Conservation (phyloP, 2,888 invertebrate genomes). For the Lamellibrachia satsuma region DNA sequence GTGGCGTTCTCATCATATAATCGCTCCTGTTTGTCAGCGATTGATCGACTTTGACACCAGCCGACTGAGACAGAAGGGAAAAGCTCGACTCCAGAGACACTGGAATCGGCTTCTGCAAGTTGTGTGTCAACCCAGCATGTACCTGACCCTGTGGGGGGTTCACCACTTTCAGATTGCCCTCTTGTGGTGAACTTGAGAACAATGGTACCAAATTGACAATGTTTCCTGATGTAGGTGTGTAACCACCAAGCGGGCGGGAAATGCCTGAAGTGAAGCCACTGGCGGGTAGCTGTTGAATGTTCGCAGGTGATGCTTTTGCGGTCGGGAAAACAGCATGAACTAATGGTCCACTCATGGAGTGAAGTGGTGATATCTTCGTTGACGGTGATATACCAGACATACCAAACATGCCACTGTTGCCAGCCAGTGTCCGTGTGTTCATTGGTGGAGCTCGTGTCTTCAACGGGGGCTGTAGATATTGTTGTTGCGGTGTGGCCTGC, state of each 20-base stretch:
- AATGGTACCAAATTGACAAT: not conserved
- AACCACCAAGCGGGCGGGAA: not conserved
- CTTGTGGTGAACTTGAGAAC: slow-evolving; percentile 12
- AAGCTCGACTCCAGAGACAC: not conserved
- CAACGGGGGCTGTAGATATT: not conserved
- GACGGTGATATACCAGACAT: not conserved
- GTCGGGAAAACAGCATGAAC: not conserved
- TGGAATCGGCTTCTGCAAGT: slow-evolving; percentile 2
- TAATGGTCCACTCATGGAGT: not conserved
- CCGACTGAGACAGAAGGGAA: not conserved
- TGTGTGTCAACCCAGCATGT: not conserved
- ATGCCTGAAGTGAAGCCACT: not conserved
- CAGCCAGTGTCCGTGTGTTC: not conserved
- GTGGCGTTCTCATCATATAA: slow-evolving; percentile 10
- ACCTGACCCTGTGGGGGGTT: not conserved
- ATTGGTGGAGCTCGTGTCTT: not conserved
- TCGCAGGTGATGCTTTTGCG: not conserved
- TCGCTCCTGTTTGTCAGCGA: not conserved
- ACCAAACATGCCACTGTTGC: not conserved
- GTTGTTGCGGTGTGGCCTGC: not conserved
- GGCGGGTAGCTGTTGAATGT: not conserved
- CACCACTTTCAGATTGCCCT: not conserved
- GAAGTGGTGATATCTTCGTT: not conserved
- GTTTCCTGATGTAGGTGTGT: not conserved
- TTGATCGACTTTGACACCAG: not conserved